Base-by-base conservation (phyloP, 2,113 vertebrate genomes). In the Coracopsis vasa region DNA sequence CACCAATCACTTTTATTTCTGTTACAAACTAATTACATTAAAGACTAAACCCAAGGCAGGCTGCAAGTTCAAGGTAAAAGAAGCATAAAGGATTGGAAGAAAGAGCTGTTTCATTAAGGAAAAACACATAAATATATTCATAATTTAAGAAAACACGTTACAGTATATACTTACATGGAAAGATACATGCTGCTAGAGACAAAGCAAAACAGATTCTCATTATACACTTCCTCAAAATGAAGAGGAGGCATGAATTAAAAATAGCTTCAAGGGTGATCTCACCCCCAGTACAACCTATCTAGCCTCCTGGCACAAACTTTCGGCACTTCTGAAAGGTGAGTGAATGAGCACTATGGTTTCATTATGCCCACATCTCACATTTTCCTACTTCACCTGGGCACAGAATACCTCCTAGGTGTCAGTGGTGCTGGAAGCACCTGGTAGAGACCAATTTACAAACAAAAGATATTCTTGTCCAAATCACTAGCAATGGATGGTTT, bases 1-100 rank as follows among this genome's bases (percentile, higher is more conserved):
- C 44, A 97, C 92, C 54, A 79, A 92, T 88, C 95, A 96, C 82
- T 96, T 97, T 94, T 95, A 94, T 94, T 95, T 96, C 88, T 93
- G 51, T 81, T 86, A 74, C 60, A 96, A 96, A 86, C 80, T 95
- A 97, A 96, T 95, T 96, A 95, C 64, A 94, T 87, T 87, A 78
- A 94, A 96, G 84, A 90, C 75, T 61, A 96, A 88, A 95, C 58
- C 37, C 58, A 90, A 94, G 45, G 45, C 65, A 93, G 65, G 7
- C 64, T 92, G 58, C 54, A 82, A 92, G 50, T 74, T 93, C 72
- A 88, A 90, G 50, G 81, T 85, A 92, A 93, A 93, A 93, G 41
- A 74, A 93, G 47, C 35, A 92, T 65, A 84, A 80, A 94, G 37
- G 19, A 54, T 10, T 80, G 11, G 44, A 95, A 88, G 31, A 80